Evolutionary conservation across 2,113 vertebrate species (phyloP).

Genomic region (Calonectris borealis): DNA sequence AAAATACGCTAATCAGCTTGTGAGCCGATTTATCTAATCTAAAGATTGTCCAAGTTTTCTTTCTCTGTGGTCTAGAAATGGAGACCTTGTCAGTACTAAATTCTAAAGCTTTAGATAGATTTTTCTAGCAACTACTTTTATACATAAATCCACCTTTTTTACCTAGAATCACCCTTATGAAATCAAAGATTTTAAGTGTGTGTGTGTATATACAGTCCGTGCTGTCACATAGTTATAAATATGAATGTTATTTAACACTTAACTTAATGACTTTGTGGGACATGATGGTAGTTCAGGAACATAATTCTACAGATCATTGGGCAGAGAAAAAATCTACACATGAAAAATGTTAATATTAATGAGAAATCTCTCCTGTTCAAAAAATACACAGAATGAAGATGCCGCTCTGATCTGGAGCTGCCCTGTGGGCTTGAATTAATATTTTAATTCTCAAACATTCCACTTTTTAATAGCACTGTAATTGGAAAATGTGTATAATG

Average conservation of each 20-base stretch:
- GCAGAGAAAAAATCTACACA: slow-evolving; percentile 39
- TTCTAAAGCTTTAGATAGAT: slow-evolving; percentile 50
- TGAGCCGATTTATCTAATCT: slow-evolving; percentile 3
- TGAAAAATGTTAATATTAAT: background rate
- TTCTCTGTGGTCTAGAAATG: slow-evolving; percentile 45
- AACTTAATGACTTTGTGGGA: slow-evolving; percentile 70
- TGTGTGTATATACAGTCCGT: slow-evolving; percentile 41
- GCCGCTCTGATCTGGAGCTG: slow-evolving; percentile 42
- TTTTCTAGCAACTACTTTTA: slow-evolving; percentile 61
- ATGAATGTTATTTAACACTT: slow-evolving; percentile 74
- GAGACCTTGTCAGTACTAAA: slow-evolving; percentile 50
- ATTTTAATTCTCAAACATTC: slow-evolving; percentile 59
- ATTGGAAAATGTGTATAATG: slow-evolving; percentile 70
- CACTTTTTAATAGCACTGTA: slow-evolving; percentile 62
- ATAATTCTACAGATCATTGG: slow-evolving; percentile 30
- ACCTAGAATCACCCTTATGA: slow-evolving; percentile 42
- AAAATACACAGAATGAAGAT: slow-evolving; percentile 20
- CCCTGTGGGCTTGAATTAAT: slow-evolving; percentile 53
- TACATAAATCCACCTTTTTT: slow-evolving; percentile 44
- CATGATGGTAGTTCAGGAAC: slow-evolving; percentile 29
- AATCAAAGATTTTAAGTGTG: slow-evolving; percentile 21
- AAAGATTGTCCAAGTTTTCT: slow-evolving; percentile 18
- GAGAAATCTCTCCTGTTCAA: slow-evolving; percentile 30
- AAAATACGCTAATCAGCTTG: background rate
- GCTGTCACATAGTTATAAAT: slow-evolving; percentile 70